Evolutionary conservation across 1,140 invertebrate genomes (phyloP), one percentile per base, ranked within the genome.

Genomic region (Periplaneta americana): DNA sequence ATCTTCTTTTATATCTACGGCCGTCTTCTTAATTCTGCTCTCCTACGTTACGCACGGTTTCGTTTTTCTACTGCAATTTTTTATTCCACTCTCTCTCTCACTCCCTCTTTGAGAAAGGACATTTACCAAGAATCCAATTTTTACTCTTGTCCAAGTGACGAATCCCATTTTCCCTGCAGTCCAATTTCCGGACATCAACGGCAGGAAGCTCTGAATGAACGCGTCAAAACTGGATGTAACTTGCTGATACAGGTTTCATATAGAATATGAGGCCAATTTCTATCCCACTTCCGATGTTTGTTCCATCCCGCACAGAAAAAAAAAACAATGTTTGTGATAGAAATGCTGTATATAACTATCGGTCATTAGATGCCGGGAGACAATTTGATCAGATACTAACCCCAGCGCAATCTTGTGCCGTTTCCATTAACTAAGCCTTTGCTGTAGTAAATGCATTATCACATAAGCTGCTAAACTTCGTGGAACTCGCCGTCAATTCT

Each of bases 121-220:
- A 22, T 77, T 36, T 77, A 34, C 31, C 33, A 34, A 77, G 75
- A 77, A 77, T 77, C 75, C 75, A 77, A 77, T 77, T 77, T 77
- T 77, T 77, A 36, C 4, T 13, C 75, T 34, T 77, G 75, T 77
- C 35, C 75, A 28, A 77, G 75, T 77, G 75, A 77, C 75, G 75
- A 77, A 77, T 33, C 75, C 75, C 33, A n/a, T 66, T 66, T 66
- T n/a, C 5, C 33, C 75, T 77, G n/a, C 22, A 77, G 75, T 77
- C 75, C 75, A 77, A 77, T 77, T 77, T 77, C 75, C 75, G 75
- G 75, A 77, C 33, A 34, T 77, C 35, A 77, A n/a, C 33, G 75
- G 15, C 33, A 34, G 75, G 75, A 77, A 33, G 33, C 75, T 77
- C 35, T 77, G 75, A 36, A 77, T 77, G 75, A 36, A 77, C 28